Base-by-base conservation (phyloP, 2,113 vertebrate genomes). In the Dipodomys stephensi region DNA sequence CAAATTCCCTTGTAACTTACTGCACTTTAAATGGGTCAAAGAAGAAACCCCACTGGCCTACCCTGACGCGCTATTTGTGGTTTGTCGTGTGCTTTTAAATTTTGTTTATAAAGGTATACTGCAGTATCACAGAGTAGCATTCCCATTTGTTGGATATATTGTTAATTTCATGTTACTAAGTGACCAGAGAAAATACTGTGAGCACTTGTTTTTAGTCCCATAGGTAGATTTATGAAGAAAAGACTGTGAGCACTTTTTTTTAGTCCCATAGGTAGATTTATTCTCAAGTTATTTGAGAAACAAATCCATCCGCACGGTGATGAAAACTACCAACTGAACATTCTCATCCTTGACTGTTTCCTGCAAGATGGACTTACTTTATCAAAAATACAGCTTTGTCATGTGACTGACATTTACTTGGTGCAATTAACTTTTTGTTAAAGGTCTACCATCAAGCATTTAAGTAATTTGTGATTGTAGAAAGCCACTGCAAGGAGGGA, bases 361-460 rank as follows among this genome's bases (percentile, higher is more conserved):
- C 32, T 90, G 20, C 39, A 74, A 91, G 78, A 57, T 79, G 73
- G 64, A 82, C 85, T 87, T 95, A 87, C n/a, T 27, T 89, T 83
- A n/a, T 71, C 73, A 80, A 32, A 97, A 86, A 74, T 39, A 25
- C 10, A 83, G 23, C 20, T 92, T 88, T 78, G 12, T 46, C 4
- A 49, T 92, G 30, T 90, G 84, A 77, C 25, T 88, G 62, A 88
- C 57, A 95, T 81, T 90, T 87, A 81, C 71, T 80, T 95, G 83
- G 77, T 44, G 76, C 46, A 77, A 15, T 77, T 76, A 95, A 80
- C 92, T 86, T 92, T 88, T 62, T 77, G 46, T 77, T 87, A 90
- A 88, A 87, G 89, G 60, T 73, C 74, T 80, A 11, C 79, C 87
- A 46, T 93, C 80, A 82, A 65, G 32, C 49, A 35, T 60, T 74